These are phyloP conservation scores for Biston stratarius DNA, from an alignment of 2,888 invertebrate species.

Conservation along the genomic window DNA sequence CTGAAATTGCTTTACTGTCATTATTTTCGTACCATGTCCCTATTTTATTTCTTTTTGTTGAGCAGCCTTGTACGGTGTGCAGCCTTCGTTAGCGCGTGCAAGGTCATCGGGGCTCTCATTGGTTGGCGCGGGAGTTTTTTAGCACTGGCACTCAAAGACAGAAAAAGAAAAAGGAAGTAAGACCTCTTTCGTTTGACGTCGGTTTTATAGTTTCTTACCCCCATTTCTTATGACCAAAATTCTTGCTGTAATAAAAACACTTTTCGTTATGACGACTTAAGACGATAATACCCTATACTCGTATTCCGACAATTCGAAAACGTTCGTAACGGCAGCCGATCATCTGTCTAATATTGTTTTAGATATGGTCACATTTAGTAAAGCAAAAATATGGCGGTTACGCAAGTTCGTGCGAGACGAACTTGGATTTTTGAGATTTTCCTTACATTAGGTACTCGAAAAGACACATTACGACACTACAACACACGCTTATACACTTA, in stretches of 20 bases:
- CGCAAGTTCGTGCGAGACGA: too few species aligned
- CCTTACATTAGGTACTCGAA: too few species aligned
- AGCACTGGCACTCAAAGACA: constrained; percentile 38
- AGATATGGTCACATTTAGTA: too few species aligned
- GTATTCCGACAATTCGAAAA: background rate
- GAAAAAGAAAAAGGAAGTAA: constrained; percentile 36
- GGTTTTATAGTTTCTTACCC: constrained; percentile 27
- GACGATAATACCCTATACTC: background rate
- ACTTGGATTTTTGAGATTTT: too few species aligned
- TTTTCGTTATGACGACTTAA: constrained; percentile 7
- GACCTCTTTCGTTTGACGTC: constrained; percentile 33
- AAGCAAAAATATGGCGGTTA: too few species aligned
- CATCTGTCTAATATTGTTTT: too few species aligned
- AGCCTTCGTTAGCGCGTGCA: constrained; percentile 83
- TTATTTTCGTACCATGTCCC: constrained; percentile 10
- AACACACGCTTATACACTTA: too few species aligned
- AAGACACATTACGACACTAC: too few species aligned
- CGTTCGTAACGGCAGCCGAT: too few species aligned
- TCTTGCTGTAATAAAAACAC: constrained; percentile 12
- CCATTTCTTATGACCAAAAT: constrained; percentile 21
- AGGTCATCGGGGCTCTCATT: constrained; percentile 71
- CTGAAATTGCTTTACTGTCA: constrained; percentile 16
- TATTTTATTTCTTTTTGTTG: constrained; percentile 73
- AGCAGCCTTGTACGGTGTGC: constrained; percentile 71
- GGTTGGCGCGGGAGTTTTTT: constrained; percentile 53